phyloP scores from a whole-genome alignment of 2,888 invertebrate genomes.

The Lasioglossum zephyrum region DNA sequence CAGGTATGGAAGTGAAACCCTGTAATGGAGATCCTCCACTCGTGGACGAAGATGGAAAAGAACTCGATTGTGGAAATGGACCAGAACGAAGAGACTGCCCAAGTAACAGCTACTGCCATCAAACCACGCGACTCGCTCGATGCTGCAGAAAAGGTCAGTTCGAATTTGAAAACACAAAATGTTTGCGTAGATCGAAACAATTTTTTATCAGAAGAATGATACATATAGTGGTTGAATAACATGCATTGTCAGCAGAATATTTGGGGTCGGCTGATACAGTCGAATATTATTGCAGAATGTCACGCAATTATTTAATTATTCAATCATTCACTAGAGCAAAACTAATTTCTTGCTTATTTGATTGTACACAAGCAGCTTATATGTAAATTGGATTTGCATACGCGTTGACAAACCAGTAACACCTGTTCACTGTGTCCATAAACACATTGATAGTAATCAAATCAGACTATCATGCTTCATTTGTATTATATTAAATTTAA shows the following conservation, averaged over 20 bases:
- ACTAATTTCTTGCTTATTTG: not conserved
- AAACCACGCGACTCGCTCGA: conserved; percentile 91
- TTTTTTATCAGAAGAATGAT: no score
- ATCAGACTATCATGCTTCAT: not conserved
- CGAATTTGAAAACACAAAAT: no score
- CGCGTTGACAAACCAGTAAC: not conserved
- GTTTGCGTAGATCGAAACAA: no score
- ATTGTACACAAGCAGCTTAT: not conserved
- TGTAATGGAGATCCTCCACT: conserved; percentile 94
- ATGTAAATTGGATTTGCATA: not conserved
- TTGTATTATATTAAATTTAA: not conserved
- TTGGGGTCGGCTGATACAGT: no score
- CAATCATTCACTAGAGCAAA: not conserved
- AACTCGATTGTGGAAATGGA: conserved; percentile 93
- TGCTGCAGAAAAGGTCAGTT: conserved; percentile 93
- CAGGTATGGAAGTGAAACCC: conserved; percentile 92
- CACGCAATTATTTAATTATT: not conserved
- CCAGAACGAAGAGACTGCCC: conserved; percentile 93
- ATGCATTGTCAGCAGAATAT: no score
- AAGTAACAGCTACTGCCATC: conserved; percentile 94
- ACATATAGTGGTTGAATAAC: not conserved
- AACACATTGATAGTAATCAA: not conserved
- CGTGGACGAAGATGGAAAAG: conserved; percentile 89
- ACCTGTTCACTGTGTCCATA: not conserved
- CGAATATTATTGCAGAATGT: not conserved